These are phyloP conservation scores for Anthoscopus minutus DNA, from an alignment of 2,113 vertebrate genomes.

Conservation along the genomic window DNA sequence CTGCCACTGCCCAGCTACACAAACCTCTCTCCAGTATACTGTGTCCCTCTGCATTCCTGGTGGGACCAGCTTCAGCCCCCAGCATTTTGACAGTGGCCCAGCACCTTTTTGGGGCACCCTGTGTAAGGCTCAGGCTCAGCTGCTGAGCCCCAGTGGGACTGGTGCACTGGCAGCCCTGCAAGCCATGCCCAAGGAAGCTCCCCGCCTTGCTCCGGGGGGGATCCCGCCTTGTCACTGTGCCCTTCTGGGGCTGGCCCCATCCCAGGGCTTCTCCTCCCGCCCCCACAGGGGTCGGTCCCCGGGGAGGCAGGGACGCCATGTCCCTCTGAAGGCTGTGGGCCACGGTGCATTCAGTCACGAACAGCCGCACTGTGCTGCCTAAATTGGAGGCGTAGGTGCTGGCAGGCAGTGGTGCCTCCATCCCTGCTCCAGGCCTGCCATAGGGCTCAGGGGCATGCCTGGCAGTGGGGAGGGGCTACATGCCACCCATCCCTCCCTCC, in stretches of 20 bases:
- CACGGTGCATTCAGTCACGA: neutral
- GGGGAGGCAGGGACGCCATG: neutral
- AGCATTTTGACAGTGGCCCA: accelerated
- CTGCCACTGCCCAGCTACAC: neutral
- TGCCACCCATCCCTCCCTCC: too few relatives aligned
- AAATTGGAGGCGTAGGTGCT: neutral
- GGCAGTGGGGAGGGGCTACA: neutral
- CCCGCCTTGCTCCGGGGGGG: neutral
- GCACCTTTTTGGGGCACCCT: neutral
- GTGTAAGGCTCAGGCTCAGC: neutral
- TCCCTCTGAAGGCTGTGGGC: neutral
- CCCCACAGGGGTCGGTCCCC: neutral
- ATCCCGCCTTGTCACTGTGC: neutral
- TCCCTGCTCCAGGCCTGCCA: neutral
- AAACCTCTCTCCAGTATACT: neutral
- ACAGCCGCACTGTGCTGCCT: neutral
- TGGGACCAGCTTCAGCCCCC: neutral
- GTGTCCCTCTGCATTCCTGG: neutral
- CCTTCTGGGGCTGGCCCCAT: neutral
- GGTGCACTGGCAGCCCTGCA: neutral
- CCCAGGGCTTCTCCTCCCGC: neutral
- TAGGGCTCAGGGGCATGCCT: accelerated
- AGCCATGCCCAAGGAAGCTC: neutral
- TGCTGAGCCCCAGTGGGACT: accelerated
- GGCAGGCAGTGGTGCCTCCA: neutral